Evolutionary conservation across 1,140 invertebrate genomes (phyloP).

Genomic region (Diabrotica undecimpunctata): DNA sequence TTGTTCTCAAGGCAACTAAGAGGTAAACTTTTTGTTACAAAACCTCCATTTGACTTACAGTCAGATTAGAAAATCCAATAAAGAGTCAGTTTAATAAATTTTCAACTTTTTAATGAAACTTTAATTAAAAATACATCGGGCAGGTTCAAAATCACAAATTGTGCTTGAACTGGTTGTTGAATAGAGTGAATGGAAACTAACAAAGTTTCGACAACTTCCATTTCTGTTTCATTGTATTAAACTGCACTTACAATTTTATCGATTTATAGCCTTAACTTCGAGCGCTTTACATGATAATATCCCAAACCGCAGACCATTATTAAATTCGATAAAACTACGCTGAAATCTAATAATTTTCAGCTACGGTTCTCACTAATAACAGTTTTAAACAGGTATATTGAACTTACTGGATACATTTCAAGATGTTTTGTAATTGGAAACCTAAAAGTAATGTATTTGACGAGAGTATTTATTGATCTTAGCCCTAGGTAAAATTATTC

Average conservation of each 20-base stretch:
- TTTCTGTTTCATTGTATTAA: constrained; percentile 1
- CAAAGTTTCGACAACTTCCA: background rate
- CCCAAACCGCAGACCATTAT: too few relatives aligned
- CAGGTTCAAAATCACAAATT: background rate
- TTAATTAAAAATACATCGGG: background rate
- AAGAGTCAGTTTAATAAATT: background rate
- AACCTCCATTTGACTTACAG: background rate
- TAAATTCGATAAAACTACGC: too few relatives aligned
- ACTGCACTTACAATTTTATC: constrained; percentile 2
- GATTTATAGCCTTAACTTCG: background rate
- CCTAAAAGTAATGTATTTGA: too few relatives aligned
- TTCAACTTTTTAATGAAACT: constrained; percentile 1
- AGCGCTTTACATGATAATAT: too few relatives aligned
- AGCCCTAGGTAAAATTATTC: too few relatives aligned
- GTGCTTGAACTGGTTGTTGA: background rate
- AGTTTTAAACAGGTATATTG: too few relatives aligned
- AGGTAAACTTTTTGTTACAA: background rate
- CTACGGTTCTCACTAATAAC: too few relatives aligned
- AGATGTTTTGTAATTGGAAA: too few relatives aligned
- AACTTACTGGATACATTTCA: too few relatives aligned
- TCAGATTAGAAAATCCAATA: background rate
- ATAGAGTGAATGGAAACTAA: background rate
- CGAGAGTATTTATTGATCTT: too few relatives aligned
- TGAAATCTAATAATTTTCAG: too few relatives aligned
- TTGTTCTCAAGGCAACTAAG: background rate